Evolutionary conservation across 1,140 invertebrate genomes (phyloP).

Genomic region (roundworm (Caenorhabditis elegans)): DNA sequence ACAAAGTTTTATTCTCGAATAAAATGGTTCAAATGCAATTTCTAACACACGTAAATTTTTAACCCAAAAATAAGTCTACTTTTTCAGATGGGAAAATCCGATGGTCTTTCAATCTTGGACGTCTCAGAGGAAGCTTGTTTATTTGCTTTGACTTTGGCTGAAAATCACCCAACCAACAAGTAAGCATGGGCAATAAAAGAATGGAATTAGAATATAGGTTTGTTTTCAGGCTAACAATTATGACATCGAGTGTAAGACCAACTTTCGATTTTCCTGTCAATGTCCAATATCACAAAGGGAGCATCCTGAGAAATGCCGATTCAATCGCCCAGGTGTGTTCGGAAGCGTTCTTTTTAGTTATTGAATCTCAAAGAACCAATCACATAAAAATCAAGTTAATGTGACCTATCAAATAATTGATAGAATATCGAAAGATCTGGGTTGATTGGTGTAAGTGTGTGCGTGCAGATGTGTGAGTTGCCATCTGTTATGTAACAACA

Average conservation of each 20-base stretch:
- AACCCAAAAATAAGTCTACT: background rate
- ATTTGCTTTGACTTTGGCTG: constrained; percentile 40
- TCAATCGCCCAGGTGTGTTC: constrained; percentile 11
- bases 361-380: background rate
- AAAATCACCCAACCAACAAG: constrained; percentile 44
- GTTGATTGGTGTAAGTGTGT: background rate
- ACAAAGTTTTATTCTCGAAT: too few species aligned
- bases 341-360: background rate
- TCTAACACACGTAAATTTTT: too few species aligned
- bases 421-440: background rate
- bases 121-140: constrained; percentile 45
- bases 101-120: constrained; percentile 34
- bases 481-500: constrained; percentile 17
- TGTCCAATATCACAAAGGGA: constrained; percentile 35
- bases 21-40: too few species aligned
- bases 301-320: constrained; percentile 28
- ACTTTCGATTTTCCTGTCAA: constrained; percentile 31
- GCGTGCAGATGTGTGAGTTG: background rate
- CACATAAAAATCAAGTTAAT: background rate
- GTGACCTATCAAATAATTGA: constrained; percentile 17
- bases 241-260: constrained; percentile 6
- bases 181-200: background rate
- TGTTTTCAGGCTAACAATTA: constrained; percentile 37
- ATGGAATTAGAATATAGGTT: background rate
- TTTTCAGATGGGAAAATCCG: constrained; percentile 28